A percentile compares a stretch with the other conserved stretches of the same genome.
phyloP scores from a whole-genome alignment of 2,888 invertebrate species.

The Hyposoter didymator region DNA sequence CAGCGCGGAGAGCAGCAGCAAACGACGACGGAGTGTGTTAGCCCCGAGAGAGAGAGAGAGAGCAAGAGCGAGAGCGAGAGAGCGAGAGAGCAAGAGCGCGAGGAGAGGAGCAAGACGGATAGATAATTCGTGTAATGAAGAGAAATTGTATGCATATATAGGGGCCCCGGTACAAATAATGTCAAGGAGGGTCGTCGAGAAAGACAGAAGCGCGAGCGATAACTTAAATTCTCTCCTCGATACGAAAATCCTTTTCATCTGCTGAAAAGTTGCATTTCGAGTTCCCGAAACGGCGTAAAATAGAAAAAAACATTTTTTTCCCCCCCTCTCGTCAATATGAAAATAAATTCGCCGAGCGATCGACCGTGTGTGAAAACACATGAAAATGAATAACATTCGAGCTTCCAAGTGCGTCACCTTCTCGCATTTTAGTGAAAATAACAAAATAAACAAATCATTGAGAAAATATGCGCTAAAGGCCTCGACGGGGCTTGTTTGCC shows the following conservation, averaged over 20 bases:
- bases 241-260: neutral
- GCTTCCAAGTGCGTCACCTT: neutral
- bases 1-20: slow-evolving; percentile 13
- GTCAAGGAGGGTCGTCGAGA: neutral
- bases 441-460: neutral
- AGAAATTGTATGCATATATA: slow-evolving; percentile 56
- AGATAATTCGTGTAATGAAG: slow-evolving; percentile 59
- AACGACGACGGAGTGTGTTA: slow-evolving; percentile 24
- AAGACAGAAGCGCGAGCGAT: neutral
- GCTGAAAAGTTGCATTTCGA: neutral
- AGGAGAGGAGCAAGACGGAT: neutral
- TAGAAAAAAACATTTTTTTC: neutral
- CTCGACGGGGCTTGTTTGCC: neutral
- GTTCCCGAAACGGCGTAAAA: neutral
- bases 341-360: neutral
- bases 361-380: neutral
- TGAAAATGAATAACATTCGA: neutral
- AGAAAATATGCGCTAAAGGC: neutral
- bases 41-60: neutral
- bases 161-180: slow-evolving; percentile 31
- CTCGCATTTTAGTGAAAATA: neutral
- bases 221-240: neutral
- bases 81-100: neutral
- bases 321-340: neutral
- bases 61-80: neutral